These are phyloP conservation scores for Leuciscus waleckii DNA, from an alignment of 2,797 vertebrate genomes.

Conservation along the genomic window DNA sequence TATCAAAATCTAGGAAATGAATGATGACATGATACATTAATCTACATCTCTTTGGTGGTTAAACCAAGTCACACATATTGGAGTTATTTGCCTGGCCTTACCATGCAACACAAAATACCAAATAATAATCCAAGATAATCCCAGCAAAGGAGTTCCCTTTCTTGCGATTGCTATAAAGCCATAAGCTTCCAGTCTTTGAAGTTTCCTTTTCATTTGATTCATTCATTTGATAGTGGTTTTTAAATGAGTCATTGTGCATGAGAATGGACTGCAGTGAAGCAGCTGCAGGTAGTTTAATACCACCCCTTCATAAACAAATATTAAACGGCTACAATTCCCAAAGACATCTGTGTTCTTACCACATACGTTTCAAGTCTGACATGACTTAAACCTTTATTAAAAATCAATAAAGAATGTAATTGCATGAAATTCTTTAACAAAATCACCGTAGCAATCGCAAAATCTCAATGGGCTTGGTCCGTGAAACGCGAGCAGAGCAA, in stretches of 20 bases:
- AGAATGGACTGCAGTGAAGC: conserved; percentile 14
- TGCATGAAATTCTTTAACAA: conserved; percentile 73
- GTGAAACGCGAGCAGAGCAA: neutral
- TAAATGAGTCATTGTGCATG: conserved; percentile 36
- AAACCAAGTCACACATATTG: conserved; percentile 32
- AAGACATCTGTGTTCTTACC: conserved; percentile 30
- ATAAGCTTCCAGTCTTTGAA: conserved; percentile 14
- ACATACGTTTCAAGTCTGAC: conserved; percentile 67
- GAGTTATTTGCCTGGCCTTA: conserved; percentile 13
- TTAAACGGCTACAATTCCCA: conserved; percentile 20
- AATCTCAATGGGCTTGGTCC: conserved; percentile 66
- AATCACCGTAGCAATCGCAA: conserved; percentile 77
- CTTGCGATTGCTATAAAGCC: conserved; percentile 14
- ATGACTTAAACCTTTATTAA: conserved; percentile 75
- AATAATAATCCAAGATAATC: conserved; percentile 48
- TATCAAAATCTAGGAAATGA: conserved; percentile 35
- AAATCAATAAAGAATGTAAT: conserved; percentile 73
- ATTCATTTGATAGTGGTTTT: conserved; percentile 39
- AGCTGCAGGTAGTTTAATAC: conserved; percentile 40
- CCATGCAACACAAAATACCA: conserved; percentile 22
- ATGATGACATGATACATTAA: conserved; percentile 31
- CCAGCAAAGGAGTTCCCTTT: conserved; percentile 29
- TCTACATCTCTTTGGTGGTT: conserved; percentile 1
- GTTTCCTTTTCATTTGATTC: conserved; percentile 36
- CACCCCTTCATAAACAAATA: conserved; percentile 42